Conservation (phyloP, 2,113 vertebrate genomes). For the Muscicapa adusta region DNA sequence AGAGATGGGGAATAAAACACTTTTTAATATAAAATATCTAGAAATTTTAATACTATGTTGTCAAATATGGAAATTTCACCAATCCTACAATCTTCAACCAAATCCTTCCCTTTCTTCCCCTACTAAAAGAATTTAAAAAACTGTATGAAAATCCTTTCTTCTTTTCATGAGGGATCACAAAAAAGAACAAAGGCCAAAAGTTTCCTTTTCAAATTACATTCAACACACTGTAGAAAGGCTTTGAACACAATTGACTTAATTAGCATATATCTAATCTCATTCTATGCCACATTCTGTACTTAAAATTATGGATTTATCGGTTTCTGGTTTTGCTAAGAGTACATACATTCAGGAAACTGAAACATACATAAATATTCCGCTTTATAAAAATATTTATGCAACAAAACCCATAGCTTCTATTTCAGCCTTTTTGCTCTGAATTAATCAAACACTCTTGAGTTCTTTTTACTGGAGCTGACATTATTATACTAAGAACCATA, state of each 20-base stretch:
- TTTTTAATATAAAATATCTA: not conserved
- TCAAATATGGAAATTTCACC: not conserved
- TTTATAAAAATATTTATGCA: not conserved
- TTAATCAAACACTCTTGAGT: not conserved
- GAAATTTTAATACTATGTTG: not conserved
- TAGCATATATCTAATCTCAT: not conserved
- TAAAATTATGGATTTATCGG: not conserved
- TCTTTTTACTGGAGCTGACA: not conserved
- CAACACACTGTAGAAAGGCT: not conserved
- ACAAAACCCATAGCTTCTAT: not conserved
- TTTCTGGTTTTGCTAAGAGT: not conserved
- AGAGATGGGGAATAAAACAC: not conserved
- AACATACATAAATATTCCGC: not conserved
- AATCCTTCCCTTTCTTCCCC: not conserved
- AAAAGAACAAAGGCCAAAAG: not conserved
- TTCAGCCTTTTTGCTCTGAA: not conserved
- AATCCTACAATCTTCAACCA: not conserved
- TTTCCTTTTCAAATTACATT: not conserved
- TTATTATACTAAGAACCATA: not conserved
- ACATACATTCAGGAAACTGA: not conserved
- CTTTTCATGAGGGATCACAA: not conserved
- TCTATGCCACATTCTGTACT: not conserved
- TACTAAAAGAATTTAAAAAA: not conserved
- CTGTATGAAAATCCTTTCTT: not conserved
- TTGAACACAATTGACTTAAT: not conserved